Conservation (phyloP, 2,113 vertebrate species). For the Oncorhynchus mykiss region DNA sequence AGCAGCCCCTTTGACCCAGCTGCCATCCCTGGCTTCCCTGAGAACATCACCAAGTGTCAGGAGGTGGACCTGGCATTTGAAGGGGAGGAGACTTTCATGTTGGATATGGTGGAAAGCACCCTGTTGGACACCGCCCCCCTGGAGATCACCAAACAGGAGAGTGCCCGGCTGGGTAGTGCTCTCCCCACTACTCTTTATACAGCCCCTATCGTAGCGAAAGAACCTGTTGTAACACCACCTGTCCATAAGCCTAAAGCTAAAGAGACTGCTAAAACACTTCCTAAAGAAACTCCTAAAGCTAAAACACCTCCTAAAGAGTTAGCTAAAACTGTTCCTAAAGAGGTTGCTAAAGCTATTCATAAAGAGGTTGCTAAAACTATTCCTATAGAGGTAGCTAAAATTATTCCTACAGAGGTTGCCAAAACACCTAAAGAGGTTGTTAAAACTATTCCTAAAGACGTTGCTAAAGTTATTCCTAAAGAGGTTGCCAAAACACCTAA, state of each 20-base stretch:
- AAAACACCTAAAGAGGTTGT: slow-evolving; percentile 36
- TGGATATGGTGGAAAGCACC: slow-evolving; percentile 74
- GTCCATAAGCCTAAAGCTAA: slow-evolving; percentile 61
- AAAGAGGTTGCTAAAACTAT: not conserved
- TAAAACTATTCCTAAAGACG: not conserved
- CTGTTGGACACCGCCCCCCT: too few relatives aligned
- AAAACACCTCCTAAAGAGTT: slow-evolving; percentile 6
- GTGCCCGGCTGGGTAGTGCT: not conserved
- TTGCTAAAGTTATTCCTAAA: too few relatives aligned
- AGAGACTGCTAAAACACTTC: slow-evolving; percentile 44
- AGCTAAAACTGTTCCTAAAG: not conserved
- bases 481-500: not conserved
- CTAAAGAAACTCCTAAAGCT: slow-evolving; percentile 59
- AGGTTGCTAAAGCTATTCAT: too few relatives aligned
- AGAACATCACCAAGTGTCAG: slow-evolving; percentile 84
- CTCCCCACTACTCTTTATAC: slow-evolving; percentile 53
- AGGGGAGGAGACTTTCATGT: slow-evolving; percentile 87
- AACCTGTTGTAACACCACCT: slow-evolving; percentile 49
- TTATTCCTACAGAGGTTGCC: too few relatives aligned
- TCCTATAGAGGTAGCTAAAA: not conserved
- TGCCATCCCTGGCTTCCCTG: slow-evolving; percentile 79
- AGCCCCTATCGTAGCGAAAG: slow-evolving; percentile 50
- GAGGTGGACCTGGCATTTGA: slow-evolving; percentile 90
- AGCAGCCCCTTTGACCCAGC: slow-evolving; percentile 90
- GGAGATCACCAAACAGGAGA: too few relatives aligned